phyloP scores from a whole-genome alignment of 2,888 invertebrate genomes.

The Drosophila rubida region DNA sequence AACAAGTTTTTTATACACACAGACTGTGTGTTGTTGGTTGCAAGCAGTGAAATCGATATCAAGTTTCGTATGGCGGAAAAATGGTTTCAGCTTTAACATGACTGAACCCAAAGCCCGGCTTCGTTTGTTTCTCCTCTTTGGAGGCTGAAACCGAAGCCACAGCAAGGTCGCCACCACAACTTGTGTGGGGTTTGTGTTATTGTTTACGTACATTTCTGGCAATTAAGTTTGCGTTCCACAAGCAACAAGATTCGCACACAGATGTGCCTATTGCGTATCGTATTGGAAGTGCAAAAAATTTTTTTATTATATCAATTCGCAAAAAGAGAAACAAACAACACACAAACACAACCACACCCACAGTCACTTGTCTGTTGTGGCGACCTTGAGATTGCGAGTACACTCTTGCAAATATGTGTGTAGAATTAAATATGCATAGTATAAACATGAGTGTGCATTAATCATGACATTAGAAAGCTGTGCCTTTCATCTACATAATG shows the following conservation, averaged over 20 bases:
- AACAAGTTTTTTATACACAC: conserved; percentile 57
- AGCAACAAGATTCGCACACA: conserved; percentile 29
- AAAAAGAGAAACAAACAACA: conserved; percentile 44
- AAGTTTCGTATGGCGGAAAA: conserved; percentile 64
- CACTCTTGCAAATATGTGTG: conserved; percentile 5
- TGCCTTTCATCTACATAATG: conserved; percentile 1
- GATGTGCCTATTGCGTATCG: conserved; percentile 6
- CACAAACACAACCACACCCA: conserved; percentile 4
- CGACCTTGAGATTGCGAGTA: conserved; percentile 28
- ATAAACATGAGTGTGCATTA: conserved; percentile 4
- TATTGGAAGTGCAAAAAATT: conserved; percentile 42
- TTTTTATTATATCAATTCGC: conserved; percentile 31
- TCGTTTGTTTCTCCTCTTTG: conserved; percentile 1
- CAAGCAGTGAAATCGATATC: conserved; percentile 71
- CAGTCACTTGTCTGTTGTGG: not conserved
- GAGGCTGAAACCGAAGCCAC: conserved; percentile 43
- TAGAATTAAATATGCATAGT: not conserved
- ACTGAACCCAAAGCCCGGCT: conserved; percentile 12
- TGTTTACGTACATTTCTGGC: conserved; percentile 37
- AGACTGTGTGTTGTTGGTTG: conserved; percentile 21
- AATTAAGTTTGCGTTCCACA: conserved; percentile 54
- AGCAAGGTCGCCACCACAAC: conserved; percentile 61
- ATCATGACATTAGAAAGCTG: conserved; percentile 18
- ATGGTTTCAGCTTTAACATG: conserved; percentile 54
- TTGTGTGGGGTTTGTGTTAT: conserved; percentile 16